These are phyloP conservation scores for Protaetia brevitarsis DNA, from an alignment of 1,140 invertebrate genomes.

Conservation along the genomic window DNA sequence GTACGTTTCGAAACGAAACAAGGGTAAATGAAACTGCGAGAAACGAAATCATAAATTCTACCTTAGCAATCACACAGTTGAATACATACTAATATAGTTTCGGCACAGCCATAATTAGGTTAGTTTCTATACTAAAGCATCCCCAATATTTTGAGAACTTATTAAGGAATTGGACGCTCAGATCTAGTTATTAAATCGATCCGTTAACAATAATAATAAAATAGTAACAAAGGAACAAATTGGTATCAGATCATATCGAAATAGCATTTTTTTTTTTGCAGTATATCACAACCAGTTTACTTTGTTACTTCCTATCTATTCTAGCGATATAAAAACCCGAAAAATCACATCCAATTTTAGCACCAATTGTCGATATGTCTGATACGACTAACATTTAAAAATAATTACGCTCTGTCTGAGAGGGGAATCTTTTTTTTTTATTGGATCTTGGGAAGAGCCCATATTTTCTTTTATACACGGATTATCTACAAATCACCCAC, in stretches of 20 bases:
- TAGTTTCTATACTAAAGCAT: slow-evolving; percentile 13
- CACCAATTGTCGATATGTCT: slow-evolving; percentile 11
- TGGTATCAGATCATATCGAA: slow-evolving; percentile 10
- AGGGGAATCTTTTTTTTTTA: too few species aligned
- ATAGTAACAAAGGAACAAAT: slow-evolving; percentile 14
- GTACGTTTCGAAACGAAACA: neutral
- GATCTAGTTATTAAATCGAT: neutral
- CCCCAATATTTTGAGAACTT: slow-evolving; percentile 5
- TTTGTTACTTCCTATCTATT: neutral
- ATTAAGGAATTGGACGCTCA: slow-evolving; percentile 4
- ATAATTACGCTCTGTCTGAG: too few species aligned
- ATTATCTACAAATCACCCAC: too few species aligned
- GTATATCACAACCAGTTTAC: neutral
- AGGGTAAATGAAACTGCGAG: slow-evolving; percentile 1
- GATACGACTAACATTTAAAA: neutral
- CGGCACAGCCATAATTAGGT: slow-evolving; percentile 15
- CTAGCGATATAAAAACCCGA: neutral
- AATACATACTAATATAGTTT: slow-evolving; percentile 16
- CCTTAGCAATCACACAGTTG: slow-evolving; percentile 7
- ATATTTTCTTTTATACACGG: too few species aligned
- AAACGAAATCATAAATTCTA: neutral
- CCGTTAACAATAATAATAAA: neutral
- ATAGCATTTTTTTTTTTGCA: neutral
- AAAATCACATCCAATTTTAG: slow-evolving; percentile 4
- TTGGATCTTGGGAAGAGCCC: too few species aligned